Evolutionary conservation across 2,888 invertebrate genomes (phyloP).

Genomic region (Tethea ocularis): DNA sequence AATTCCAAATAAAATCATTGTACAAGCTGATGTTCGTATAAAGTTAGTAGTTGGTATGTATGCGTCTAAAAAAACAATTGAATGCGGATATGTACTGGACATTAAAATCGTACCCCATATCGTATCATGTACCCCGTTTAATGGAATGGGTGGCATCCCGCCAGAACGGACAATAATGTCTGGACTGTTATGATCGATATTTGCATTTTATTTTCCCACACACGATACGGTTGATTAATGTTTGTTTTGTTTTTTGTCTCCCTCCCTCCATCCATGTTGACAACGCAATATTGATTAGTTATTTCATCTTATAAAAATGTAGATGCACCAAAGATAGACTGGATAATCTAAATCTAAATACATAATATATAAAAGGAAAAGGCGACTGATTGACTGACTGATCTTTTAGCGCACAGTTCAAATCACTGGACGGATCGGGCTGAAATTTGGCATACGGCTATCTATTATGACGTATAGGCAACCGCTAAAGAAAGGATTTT

Average conservation of each 20-base stretch:
- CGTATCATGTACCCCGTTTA: constrained; percentile 45
- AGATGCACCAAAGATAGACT: no score
- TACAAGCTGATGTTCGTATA: constrained; percentile 16
- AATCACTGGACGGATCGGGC: no score
- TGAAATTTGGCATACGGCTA: no score
- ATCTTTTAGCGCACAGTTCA: no score
- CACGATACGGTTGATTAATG: constrained; percentile 46
- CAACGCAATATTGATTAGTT: not conserved
- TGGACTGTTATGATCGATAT: constrained; percentile 65
- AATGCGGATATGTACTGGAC: constrained; percentile 40
- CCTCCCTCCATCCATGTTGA: not conserved
- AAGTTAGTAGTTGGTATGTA: no score
- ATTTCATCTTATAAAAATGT: not conserved
- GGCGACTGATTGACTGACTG: no score
- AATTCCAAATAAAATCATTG: constrained; percentile 19
- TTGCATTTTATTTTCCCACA: constrained; percentile 66
- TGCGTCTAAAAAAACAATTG: constrained; percentile 37
- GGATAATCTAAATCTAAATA: no score
- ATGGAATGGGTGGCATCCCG: constrained; percentile 61
- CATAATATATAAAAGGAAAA: no score
- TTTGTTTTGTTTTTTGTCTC: constrained; percentile 27
- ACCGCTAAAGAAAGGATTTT: no score
- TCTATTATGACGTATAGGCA: no score
- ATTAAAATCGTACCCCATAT: constrained; percentile 34
- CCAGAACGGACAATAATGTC: constrained; percentile 65